Percentiles rank a stretch among this genome's conserved stretches.
Evolutionary conservation across 2,113 vertebrate genomes (phyloP).

Genomic region (Alligator mississippiensis): DNA sequence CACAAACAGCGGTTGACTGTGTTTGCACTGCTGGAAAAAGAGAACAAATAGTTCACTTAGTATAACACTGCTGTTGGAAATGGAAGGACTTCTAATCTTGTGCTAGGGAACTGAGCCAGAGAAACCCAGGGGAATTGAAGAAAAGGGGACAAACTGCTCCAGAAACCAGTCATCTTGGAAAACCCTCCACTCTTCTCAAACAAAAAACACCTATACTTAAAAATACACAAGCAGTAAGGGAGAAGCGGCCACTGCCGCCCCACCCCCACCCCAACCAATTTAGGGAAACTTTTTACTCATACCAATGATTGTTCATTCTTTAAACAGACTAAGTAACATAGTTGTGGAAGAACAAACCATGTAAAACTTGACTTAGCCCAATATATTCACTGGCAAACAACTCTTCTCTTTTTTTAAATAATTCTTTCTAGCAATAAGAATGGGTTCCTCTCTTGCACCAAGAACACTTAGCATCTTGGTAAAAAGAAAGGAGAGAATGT

Average conservation of each 20-base stretch:
- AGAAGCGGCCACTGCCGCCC: neutral
- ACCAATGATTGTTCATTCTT: neutral
- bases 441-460: neutral
- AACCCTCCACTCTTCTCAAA: neutral
- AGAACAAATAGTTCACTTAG: constrained; percentile 53
- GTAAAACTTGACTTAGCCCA: neutral
- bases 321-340: neutral
- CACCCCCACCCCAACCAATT: neutral
- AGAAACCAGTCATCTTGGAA: neutral
- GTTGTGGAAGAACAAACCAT: neutral
- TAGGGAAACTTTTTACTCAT: neutral
- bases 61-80: neutral
- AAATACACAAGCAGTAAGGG: neutral
- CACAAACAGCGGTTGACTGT: constrained; percentile 27
- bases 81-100: neutral
- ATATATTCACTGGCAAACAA: neutral
- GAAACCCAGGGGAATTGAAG: neutral
- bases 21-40: neutral
- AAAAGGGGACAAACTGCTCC: neutral
- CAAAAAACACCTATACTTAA: neutral
- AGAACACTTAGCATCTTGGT: neutral
- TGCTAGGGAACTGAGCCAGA: constrained; percentile 18
- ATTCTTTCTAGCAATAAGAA: neutral
- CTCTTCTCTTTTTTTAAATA: neutral
- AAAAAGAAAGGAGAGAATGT: neutral